Evolutionary conservation across 2,888 invertebrate genomes (phyloP), one percentile per base, ranked within the genome.

Genomic region (Sinelater perroti): DNA sequence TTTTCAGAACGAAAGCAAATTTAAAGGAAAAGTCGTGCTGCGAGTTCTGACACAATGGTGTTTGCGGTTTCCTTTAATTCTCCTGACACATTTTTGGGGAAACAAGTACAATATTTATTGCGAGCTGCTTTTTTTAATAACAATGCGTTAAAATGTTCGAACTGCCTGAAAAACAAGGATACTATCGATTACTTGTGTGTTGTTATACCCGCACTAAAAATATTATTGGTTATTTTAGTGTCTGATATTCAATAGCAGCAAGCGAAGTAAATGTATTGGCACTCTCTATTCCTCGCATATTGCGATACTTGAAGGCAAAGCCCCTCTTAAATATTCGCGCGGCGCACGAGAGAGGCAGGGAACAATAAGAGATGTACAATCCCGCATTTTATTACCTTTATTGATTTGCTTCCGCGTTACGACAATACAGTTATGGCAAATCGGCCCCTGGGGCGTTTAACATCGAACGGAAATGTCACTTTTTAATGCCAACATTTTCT

Each of bases 331-430:
- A 24, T 36, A 17, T 33, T 49, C 47, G 26, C 26, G 36, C 33
- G n/a, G 28, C 21, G 30, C 30, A 44, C 42, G 44, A 40, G 33
- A 38, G 44, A 21, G 33, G 13, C 36, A 36, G 36, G 20, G 44
- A 57, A 52, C 47, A 52, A 57, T 57, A 52, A 57, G 46, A 57
- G 53, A 57, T 57, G 57, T 52, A 53, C 52, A 57, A 57, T 52
- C 45, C 45, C 38, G 26, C 52, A 57, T 57, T 57, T 57, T 57
- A 57, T 57, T 57, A 52, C 52, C 52, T 57, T 57, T 57, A 57
- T 57, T 57, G 57, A 57, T 57, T 57, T 57, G 57, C 53, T 52
- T 57, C 52, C 57, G 52, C 52, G 52, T 57, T 57, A 57, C 57
- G 40, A 57, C 57, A 52, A 57, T 52, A 57, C 52, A 46, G 52